Percentiles rank a stretch among this genome's conserved stretches.
Evolutionary conservation across 2,113 vertebrate species (phyloP).

Genomic region (Rafetus swinhoei): DNA sequence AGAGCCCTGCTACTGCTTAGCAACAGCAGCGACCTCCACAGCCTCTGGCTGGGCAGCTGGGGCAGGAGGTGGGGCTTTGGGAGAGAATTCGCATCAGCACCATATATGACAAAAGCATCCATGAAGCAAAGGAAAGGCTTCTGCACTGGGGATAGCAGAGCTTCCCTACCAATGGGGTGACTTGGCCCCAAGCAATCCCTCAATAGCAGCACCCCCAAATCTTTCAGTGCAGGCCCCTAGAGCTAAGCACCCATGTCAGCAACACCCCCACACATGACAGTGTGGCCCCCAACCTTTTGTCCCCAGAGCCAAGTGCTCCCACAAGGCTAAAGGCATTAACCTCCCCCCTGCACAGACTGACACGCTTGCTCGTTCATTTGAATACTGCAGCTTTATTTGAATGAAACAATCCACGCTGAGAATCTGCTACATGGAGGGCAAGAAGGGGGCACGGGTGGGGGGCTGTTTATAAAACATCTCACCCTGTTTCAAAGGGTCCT

Average conservation of each 20-base stretch:
- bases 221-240: fast-evolving
- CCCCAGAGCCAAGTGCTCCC: not conserved
- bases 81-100: fast-evolving
- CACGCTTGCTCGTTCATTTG: constrained; percentile 29
- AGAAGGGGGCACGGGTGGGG: not conserved
- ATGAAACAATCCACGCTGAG: constrained; percentile 65
- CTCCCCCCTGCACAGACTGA: constrained; percentile 21
- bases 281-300: not conserved
- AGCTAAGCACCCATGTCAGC: fast-evolving
- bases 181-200: not conserved
- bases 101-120: not conserved
- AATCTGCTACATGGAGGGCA: constrained; percentile 15
- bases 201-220: not conserved
- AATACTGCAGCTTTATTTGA: constrained; percentile 77
- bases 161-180: fast-evolving
- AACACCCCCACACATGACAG: not conserved
- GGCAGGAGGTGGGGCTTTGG: not conserved
- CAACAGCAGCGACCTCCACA: not conserved
- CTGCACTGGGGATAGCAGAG: not conserved
- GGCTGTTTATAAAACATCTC: constrained; percentile 59
- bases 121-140: not conserved
- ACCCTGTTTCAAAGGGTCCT: constrained; percentile 71
- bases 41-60: not conserved
- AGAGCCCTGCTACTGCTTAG: not conserved
- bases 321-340: not conserved